Percentiles rank a stretch among this genome's conserved stretches.
phyloP scores from a whole-genome alignment of 2,113 vertebrate species.

The Psephotus haematonotus region DNA sequence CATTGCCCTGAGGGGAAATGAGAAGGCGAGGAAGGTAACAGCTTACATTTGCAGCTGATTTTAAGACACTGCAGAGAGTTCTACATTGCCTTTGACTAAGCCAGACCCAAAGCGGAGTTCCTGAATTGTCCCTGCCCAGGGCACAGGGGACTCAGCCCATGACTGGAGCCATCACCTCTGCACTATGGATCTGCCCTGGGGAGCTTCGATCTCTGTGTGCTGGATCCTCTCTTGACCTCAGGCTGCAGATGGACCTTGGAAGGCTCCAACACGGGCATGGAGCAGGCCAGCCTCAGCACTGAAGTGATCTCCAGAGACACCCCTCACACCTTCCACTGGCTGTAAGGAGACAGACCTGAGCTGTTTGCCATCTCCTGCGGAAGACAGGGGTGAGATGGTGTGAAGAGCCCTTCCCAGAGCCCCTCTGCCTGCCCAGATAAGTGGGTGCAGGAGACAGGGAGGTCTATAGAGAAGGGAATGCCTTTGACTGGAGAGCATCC shows the following conservation, averaged over 20 bases:
- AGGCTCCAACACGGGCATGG: background rate
- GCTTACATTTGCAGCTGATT: background rate
- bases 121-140: rapidly evolving
- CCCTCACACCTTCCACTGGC: rapidly evolving
- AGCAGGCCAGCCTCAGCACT: background rate
- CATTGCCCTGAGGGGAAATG: slow-evolving; percentile 3
- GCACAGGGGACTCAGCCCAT: background rate
- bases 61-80: background rate
- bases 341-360: background rate
- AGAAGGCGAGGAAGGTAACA: background rate
- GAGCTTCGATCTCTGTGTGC: background rate
- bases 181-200: rapidly evolving
- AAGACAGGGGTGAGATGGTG: background rate
- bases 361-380: background rate
- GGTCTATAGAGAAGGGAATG: background rate
- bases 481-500: background rate
- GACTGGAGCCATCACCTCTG: rapidly evolving
- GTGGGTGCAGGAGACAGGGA: background rate
- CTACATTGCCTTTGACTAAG: background rate
- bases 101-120: rapidly evolving
- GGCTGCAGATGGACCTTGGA: background rate
- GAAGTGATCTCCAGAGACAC: background rate
- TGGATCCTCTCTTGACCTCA: background rate
- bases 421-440: rapidly evolving
- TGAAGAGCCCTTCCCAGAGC: background rate